phyloP scores from a whole-genome alignment of 1,140 invertebrate genomes.

The Scaptomyza hsui region DNA sequence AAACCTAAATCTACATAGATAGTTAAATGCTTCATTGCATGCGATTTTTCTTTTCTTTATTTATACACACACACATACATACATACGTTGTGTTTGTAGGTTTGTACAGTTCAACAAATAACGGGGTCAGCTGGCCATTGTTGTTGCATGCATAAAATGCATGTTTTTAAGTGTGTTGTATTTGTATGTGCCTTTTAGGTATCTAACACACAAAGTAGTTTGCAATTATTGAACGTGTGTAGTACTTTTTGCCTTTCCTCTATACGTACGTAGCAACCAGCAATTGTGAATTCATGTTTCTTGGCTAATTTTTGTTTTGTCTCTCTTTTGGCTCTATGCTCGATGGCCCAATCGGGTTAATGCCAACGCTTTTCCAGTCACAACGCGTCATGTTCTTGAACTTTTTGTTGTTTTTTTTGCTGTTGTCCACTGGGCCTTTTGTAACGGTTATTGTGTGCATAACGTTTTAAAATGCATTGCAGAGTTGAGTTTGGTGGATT shows the following conservation, averaged over 20 bases:
- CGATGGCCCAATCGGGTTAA: constrained; percentile 46
- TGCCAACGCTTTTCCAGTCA: constrained; percentile 34
- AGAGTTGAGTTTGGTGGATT: constrained; percentile 40
- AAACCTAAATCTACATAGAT: constrained; percentile 1
- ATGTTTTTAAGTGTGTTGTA: constrained; percentile 25
- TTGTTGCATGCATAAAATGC: constrained; percentile 61
- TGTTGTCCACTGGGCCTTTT: constrained; percentile 14
- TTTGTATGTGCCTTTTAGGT: constrained; percentile 18
- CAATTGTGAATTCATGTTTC: constrained; percentile 48
- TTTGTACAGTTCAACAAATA: constrained; percentile 76
- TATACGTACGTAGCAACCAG: constrained; percentile 20
- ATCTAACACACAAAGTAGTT: constrained; percentile 15
- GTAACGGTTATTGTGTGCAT: constrained; percentile 39
- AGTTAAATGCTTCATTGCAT: constrained; percentile 54
- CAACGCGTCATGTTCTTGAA: constrained; percentile 50
- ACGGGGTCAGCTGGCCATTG: constrained; percentile 77
- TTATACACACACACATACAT: constrained; percentile 2
- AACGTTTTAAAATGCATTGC: constrained; percentile 64
- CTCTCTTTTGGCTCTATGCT: constrained; percentile 26
- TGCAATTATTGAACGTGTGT: constrained; percentile 45
- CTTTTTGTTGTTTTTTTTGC: constrained; percentile 27
- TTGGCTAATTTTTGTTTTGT: constrained; percentile 21
- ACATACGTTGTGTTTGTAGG: constrained; percentile 14
- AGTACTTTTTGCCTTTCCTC: constrained; percentile 26
- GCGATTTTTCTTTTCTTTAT: constrained; percentile 51